Evolutionary conservation across 2,888 invertebrate genomes (phyloP), one percentile per base, ranked within the genome.

Genomic region (Lasius platythorax): DNA sequence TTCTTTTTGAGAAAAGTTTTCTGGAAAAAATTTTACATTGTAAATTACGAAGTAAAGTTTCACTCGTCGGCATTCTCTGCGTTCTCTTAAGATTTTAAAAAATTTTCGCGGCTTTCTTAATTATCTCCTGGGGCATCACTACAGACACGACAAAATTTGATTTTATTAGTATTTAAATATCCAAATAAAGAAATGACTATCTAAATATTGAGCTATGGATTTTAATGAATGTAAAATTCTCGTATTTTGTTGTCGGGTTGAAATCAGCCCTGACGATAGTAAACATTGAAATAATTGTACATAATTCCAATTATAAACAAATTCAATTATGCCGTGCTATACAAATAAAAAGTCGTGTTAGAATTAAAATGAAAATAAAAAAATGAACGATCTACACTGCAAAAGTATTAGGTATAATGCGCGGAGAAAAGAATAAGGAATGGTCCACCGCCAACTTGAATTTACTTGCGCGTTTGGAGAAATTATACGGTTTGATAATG

Each of bases 21-120:
- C n/a, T 33, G 70, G 23, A 33, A 33, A 33, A 1, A 30, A 70
- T 70, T 53, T 70, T 70, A 18, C n/a, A 68, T 68, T 50, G 30
- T 68, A 70, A 50, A 50, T 53, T 70, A 33, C 43, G 33, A 70
- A 33, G 53, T 50, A 18, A 70, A 70, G 50, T 70, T 53, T 53
- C 15, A n/a, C 12, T 18, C 30, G 70, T 46, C 46, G 28, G 46
- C 23, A 15, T 67, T 15, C 8, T n/a, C 15, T 18, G 40, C 15
- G 28, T 33, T 37, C 40, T 12, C 63, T 33, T 8, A 40, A 40
- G 40, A 40, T 46, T 46, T 46, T 15, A 4, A 2, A 50, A 46
- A 15, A 15, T 50, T 30, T 40, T 9, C 5, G 37, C 23, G n/a
- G 23, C 3, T 12, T 66, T 66, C n/a, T 37, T 40, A 40, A 66